Conservation (phyloP, 2,797 vertebrate species). For the Platyrinchus mystaceus region DNA sequence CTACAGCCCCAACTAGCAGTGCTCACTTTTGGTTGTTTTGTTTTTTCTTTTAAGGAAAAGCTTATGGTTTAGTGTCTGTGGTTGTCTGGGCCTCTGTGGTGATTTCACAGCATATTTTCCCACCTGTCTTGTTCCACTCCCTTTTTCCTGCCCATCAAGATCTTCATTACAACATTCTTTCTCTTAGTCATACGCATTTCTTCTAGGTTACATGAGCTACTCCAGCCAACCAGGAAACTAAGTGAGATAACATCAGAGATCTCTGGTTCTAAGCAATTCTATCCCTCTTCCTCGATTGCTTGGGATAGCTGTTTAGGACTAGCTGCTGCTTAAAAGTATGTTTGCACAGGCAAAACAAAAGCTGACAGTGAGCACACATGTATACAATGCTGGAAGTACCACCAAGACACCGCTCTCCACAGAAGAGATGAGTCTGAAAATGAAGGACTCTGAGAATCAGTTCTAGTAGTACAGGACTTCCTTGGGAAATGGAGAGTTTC, state of each 20-base stretch:
- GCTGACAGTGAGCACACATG: neutral
- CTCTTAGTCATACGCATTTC: neutral
- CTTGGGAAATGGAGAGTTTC: neutral
- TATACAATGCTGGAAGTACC: neutral
- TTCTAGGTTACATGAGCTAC: neutral
- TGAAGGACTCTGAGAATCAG: neutral
- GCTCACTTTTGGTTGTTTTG: neutral
- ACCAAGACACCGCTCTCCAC: neutral
- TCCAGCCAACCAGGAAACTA: neutral
- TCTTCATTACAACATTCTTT: conserved; percentile 1
- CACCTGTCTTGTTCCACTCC: conserved; percentile 1
- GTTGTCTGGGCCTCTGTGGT: neutral
- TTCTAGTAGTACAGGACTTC: neutral
- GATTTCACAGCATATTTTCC: neutral
- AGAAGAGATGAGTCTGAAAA: neutral
- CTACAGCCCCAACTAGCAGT: rapidly evolving
- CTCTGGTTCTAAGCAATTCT: neutral
- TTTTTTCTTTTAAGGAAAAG: neutral
- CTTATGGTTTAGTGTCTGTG: neutral
- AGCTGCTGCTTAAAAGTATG: neutral
- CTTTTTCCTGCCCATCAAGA: neutral
- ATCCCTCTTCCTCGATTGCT: neutral
- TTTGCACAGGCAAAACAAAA: neutral
- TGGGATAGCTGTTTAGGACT: neutral
- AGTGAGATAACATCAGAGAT: neutral